Percentiles rank a stretch among this genome's conserved stretches.
phyloP scores from a whole-genome alignment of 2,888 invertebrate species.

The Nemotelus nigrinus region DNA sequence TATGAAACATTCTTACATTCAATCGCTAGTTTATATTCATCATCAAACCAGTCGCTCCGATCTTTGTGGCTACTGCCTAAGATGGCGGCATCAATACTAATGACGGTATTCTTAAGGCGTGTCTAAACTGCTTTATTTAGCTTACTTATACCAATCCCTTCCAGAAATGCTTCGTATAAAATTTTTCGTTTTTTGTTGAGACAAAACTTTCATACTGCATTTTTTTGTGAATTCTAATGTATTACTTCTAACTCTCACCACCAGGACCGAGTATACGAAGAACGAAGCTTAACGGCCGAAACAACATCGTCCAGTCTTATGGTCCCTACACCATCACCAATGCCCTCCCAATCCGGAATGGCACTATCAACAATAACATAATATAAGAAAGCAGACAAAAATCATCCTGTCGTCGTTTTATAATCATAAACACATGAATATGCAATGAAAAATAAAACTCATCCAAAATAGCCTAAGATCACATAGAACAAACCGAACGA shows the following conservation, averaged over 20 bases:
- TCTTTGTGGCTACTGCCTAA: too few species aligned
- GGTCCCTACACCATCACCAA: slow-evolving; percentile 63
- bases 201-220: not conserved
- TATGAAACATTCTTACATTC: too few species aligned
- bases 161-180: too few species aligned
- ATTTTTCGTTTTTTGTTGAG: not conserved
- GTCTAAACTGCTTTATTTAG: too few species aligned
- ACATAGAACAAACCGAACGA: slow-evolving; percentile 4
- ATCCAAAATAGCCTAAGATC: too few species aligned
- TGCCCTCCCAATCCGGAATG: slow-evolving; percentile 58
- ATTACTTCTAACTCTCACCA: not conserved
- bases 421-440: slow-evolving; percentile 9
- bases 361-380: slow-evolving; percentile 49
- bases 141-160: too few species aligned
- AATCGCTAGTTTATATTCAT: too few species aligned
- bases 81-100: too few species aligned
- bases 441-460: too few species aligned
- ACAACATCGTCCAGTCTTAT: slow-evolving; percentile 64
- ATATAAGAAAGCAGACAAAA: slow-evolving; percentile 16
- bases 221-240: not conserved
- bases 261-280: slow-evolving; percentile 64
- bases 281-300: slow-evolving; percentile 61
- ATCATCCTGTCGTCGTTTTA: slow-evolving; percentile 15
- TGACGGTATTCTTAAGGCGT: too few species aligned
- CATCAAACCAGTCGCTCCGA: too few species aligned